Conservation (phyloP, 2,797 vertebrate genomes). For the Amazona finschi region DNA sequence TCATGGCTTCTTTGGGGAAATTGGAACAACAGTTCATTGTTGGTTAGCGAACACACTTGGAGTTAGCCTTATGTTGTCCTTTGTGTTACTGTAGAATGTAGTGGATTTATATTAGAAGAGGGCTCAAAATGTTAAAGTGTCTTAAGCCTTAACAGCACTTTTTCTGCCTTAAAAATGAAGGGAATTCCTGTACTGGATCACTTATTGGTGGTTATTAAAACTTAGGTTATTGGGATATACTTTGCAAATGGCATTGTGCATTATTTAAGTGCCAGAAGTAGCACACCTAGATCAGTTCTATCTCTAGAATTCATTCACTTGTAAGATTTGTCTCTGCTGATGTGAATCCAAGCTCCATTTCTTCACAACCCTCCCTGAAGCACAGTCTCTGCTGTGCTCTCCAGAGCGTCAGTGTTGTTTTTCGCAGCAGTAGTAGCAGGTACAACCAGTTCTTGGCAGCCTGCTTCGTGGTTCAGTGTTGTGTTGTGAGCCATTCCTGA, state of each 20-base stretch:
- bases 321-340: background rate
- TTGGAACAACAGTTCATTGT: background rate
- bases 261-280: background rate
- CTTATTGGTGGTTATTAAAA: background rate
- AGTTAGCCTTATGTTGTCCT: background rate
- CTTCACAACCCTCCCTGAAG: background rate
- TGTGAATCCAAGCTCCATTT: background rate
- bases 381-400: background rate
- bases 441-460: background rate
- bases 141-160: background rate
- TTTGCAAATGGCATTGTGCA: background rate
- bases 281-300: background rate
- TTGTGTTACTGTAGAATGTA: background rate
- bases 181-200: background rate
- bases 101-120: background rate
- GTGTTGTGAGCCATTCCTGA: rapidly evolving
- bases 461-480: background rate
- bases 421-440: background rate
- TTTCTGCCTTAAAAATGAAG: background rate
- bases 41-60: background rate
- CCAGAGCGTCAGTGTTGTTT: background rate
- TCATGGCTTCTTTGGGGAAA: background rate
- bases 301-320: background rate
- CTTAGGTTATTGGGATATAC: background rate
- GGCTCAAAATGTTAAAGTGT: background rate